Base-by-base conservation (phyloP, 92 coral and sea anemone species). In the Epizoanthus ramosus region DNA sequence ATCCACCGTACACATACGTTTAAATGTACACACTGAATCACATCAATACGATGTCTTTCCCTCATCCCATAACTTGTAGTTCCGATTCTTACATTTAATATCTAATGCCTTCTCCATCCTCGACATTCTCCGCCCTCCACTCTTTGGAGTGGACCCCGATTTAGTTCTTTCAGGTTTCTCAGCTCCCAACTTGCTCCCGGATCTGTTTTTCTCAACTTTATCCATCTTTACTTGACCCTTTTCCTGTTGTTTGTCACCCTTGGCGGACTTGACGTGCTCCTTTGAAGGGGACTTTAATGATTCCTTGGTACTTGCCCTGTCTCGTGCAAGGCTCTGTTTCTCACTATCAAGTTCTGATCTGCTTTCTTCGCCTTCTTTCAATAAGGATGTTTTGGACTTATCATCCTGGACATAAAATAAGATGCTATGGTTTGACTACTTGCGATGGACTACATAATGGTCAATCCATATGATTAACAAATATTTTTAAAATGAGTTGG, bases 201-300 rank as follows among this genome's bases (percentile, higher is more conserved):
- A 68, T 45, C 88, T 83, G 59, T 88, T 81, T 83, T 90, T 93
- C 23, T 80, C 89, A 2, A 73, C 80, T 66, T 88, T 93, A 23
- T 90, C 95, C 5, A 79, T 86, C 47, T 84, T 74, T 16, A 37
- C 59, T 45, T 39, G 80, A 10, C 88, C 86, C 14, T 91, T 95
- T 69, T 91, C 90, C 21, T 86, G 92, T 33, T 87, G 86, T 68
- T 74, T 75, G 14, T 96, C 99, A 54, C 93, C 75, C 57, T 90
- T 96, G 25, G 91, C 92, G 17, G 99, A 89, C 86, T 89, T 90
- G 65, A 82, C 73, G 39, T 91, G 68, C 64, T 95, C 98, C 83
- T 90, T 93, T 47, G 87, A 79, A 14, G 88, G 19, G 79, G 89
- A 92, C 24, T 67, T 25, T 13, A 47, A 68, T 1, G 85, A 87